These are phyloP conservation scores for Porites divaricata DNA, from an alignment of 92 coral and sea anemone species.

Conservation along the genomic window DNA sequence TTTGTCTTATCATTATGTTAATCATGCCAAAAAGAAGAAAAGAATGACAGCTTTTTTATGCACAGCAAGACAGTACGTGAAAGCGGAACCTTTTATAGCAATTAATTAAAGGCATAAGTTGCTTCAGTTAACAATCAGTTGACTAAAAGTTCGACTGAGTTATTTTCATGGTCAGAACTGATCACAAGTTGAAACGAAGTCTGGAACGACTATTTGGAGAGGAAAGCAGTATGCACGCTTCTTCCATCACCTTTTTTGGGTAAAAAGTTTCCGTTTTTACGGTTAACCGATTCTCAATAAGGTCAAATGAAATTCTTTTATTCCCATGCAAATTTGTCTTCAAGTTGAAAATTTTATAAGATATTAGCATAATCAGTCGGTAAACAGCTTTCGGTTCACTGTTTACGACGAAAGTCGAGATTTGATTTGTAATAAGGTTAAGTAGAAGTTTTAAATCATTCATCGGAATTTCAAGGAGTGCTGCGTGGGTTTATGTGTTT, in stretches of 20 bases:
- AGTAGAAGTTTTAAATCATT: not conserved
- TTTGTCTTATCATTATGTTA: conserved; percentile 33
- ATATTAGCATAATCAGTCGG: conserved; percentile 36
- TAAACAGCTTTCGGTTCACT: not conserved
- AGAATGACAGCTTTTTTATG: conserved; percentile 19
- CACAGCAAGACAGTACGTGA: not conserved
- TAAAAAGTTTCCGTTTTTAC: conserved; percentile 33
- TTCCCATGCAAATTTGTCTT: conserved; percentile 26
- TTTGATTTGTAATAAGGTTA: conserved; percentile 7
- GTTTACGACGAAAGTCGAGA: conserved; percentile 7
- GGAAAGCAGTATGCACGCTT: too few species aligned
- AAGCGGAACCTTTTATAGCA: conserved; percentile 8
- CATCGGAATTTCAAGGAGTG: not conserved
- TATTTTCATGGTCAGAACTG: too few species aligned
- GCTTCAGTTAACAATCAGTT: not conserved
- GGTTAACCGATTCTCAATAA: conserved; percentile 42
- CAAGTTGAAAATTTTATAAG: conserved; percentile 27
- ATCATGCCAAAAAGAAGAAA: conserved; percentile 9
- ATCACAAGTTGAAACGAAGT: not conserved
- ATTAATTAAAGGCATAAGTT: not conserved
- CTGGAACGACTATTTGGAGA: not conserved
- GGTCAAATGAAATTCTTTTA: conserved; percentile 12
- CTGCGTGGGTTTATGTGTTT: conserved; percentile 4
- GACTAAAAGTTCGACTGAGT: not conserved
- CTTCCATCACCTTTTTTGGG: not conserved